phyloP scores from a whole-genome alignment of 2,797 vertebrate species.

The Liasis olivaceus region DNA sequence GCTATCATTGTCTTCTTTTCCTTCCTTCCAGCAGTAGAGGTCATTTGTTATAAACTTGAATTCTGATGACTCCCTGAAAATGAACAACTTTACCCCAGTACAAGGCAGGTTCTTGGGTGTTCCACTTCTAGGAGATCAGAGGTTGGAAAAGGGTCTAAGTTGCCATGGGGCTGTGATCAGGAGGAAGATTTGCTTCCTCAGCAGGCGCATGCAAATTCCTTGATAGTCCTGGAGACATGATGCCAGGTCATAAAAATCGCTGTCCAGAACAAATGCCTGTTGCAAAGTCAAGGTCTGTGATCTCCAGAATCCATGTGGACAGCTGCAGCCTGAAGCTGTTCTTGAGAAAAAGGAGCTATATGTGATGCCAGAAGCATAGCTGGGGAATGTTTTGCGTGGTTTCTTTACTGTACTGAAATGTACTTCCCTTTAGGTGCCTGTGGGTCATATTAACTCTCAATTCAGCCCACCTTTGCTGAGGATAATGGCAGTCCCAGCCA shows the following conservation, averaged over 20 bases:
- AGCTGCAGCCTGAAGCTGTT: neutral
- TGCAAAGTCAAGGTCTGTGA: too few relatives aligned
- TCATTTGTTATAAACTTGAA: neutral
- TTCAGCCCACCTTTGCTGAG: neutral
- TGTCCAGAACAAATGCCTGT: neutral
- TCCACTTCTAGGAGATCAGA: neutral
- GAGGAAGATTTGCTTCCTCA: neutral
- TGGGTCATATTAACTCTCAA: neutral
- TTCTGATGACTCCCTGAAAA: neutral
- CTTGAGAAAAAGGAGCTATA: neutral
- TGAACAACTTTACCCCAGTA: neutral
- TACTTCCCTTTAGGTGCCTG: neutral
- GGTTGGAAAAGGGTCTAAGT: neutral
- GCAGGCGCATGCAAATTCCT: neutral
- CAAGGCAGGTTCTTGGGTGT: neutral
- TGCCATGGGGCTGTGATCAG: neutral
- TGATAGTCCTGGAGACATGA: neutral
- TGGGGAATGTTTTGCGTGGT: neutral
- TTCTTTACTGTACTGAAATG: neutral
- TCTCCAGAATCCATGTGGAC: neutral
- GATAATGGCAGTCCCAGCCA: neutral
- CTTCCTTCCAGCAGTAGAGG: too few relatives aligned
- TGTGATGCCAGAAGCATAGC: neutral
- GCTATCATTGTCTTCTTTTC: neutral
- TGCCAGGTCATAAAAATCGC: neutral